phyloP scores from a whole-genome alignment of 2,888 invertebrate species.

The Hypsopygia costalis region DNA sequence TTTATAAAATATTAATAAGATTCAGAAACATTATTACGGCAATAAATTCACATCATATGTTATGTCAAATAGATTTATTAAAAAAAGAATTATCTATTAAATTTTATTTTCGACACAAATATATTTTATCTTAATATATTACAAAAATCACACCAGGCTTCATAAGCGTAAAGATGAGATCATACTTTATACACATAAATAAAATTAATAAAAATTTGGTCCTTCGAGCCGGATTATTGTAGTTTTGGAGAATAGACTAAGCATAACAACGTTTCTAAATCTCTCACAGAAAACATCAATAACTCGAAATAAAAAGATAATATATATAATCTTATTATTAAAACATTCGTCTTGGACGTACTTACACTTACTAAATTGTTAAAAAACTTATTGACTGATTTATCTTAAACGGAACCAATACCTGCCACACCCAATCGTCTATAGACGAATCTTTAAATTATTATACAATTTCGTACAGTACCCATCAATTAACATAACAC shows the following conservation, averaged over 20 bases:
- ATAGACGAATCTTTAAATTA: not conserved
- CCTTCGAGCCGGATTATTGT: conserved; percentile 38
- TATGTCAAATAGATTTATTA: not conserved
- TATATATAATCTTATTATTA: conserved; percentile 21
- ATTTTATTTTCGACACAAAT: not conserved
- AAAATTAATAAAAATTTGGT: conserved; percentile 37
- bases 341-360: conserved; percentile 61
- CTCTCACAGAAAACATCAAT: conserved; percentile 29
- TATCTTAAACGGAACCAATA: conserved; percentile 16
- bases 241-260: conserved; percentile 11
- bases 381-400: conserved; percentile 36
- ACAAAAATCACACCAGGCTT: conserved; percentile 10
- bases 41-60: not conserved
- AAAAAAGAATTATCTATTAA: not conserved
- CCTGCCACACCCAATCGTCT: not conserved
- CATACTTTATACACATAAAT: conserved; percentile 19
- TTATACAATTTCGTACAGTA: no score
- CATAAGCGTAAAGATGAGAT: conserved; percentile 29
- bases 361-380: conserved; percentile 39
- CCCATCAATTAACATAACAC: no score
- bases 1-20: conserved; percentile 6
- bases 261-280: conserved; percentile 39
- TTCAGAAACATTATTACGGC: conserved; percentile 14
- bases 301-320: conserved; percentile 32
- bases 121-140: conserved; percentile 6